phyloP scores from a whole-genome alignment of 2,888 invertebrate genomes.

The Phyllotreta striolata region DNA sequence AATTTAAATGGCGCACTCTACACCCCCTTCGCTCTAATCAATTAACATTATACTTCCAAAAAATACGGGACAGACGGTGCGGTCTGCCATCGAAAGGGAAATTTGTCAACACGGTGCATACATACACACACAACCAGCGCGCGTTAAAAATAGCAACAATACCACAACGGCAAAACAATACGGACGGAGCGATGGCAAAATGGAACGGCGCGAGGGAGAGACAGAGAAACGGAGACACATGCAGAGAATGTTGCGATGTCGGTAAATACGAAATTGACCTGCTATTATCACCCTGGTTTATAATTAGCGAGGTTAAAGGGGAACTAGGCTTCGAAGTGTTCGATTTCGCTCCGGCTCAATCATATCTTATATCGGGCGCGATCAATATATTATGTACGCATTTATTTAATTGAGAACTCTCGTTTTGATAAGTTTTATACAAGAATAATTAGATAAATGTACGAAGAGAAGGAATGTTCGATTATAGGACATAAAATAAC shows the following conservation, averaged over 20 bases:
- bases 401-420: too few relatives aligned
- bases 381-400: slow-evolving; percentile 42
- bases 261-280: slow-evolving; percentile 58
- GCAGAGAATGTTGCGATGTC: slow-evolving; percentile 39
- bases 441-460: too few relatives aligned
- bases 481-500: too few relatives aligned
- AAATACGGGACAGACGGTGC: slow-evolving; percentile 14
- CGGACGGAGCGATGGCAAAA: slow-evolving; percentile 5
- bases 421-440: too few relatives aligned
- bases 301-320: slow-evolving; percentile 57
- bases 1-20: neutral
- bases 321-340: slow-evolving; percentile 36
- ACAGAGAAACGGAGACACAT: slow-evolving; percentile 9
- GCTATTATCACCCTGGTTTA: slow-evolving; percentile 59
- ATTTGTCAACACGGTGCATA: slow-evolving; percentile 12
- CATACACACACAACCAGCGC: slow-evolving; percentile 2
- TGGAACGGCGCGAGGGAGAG: slow-evolving; percentile 4
- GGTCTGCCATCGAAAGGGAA: slow-evolving; percentile 17
- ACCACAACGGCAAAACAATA: slow-evolving; percentile 22
- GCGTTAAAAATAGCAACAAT: slow-evolving; percentile 33
- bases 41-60: neutral
- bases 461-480: too few relatives aligned
- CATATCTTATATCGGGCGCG: slow-evolving; percentile 35
- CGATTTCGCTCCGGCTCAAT: slow-evolving; percentile 39
- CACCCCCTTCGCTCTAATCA: slow-evolving; percentile 5